phyloP scores from a whole-genome alignment of 2,797 vertebrate genomes.

The Cygnus olor region DNA sequence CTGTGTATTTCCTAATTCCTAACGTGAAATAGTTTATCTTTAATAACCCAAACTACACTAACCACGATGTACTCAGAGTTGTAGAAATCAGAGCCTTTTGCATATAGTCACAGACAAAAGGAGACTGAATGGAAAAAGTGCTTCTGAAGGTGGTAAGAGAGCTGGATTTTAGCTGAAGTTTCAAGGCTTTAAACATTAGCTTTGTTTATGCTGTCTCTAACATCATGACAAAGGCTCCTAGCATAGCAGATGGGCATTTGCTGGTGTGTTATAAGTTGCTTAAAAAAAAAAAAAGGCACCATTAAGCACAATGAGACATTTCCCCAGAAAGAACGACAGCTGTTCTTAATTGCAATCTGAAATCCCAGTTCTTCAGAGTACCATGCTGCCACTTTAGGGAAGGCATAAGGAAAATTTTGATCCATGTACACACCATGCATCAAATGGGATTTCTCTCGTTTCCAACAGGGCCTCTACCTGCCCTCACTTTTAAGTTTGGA shows the following conservation, averaged over 20 bases:
- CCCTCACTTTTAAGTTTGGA: background rate
- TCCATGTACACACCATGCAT: background rate
- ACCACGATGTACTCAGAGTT: background rate
- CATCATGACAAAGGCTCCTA: background rate
- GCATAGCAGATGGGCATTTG: constrained; percentile 61
- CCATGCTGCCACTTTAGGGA: background rate
- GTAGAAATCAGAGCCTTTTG: background rate
- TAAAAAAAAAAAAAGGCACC: background rate
- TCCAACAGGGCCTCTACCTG: background rate
- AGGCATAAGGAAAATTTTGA: background rate
- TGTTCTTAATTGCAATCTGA: constrained; percentile 46
- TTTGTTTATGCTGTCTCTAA: background rate
- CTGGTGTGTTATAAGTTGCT: background rate
- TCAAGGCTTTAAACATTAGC: constrained; percentile 7
- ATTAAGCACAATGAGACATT: constrained; percentile 62
- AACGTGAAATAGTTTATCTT: constrained; percentile 34
- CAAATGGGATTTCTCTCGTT: background rate
- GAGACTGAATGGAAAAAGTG: rapidly evolving
- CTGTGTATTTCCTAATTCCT: constrained; percentile 13
- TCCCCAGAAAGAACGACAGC: constrained; percentile 57
- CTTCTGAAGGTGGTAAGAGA: background rate
- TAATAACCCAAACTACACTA: constrained; percentile 25
- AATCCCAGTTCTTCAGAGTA: constrained; percentile 3
- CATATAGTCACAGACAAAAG: background rate
- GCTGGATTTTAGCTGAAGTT: background rate